Evolutionary conservation across 2,888 invertebrate genomes (phyloP), one percentile per base, ranked within the genome.

Genomic region (Odontocerum albicorne): DNA sequence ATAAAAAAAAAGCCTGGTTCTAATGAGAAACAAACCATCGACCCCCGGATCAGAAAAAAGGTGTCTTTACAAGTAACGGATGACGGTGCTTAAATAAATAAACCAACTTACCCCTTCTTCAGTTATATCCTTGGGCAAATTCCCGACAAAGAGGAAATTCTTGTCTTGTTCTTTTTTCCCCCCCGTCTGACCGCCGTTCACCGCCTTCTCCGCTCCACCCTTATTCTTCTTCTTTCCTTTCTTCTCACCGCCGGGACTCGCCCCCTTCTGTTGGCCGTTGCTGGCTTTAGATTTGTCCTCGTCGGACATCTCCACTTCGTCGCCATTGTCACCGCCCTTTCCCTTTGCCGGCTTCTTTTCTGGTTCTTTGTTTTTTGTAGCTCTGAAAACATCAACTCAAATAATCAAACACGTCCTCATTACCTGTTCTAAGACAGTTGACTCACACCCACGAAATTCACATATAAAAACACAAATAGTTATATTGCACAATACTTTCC

Each of bases 121-220:
- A 2, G 61, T 61, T 21, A 54, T 52, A n/a, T 47, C 44, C 8
- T 31, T 21, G 1, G 44, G 45, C 21, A 61, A 21, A 21, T 53
- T 51, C 36, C 61, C 61, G 7, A 61, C 50, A 33, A 61, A 61
- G 8, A 61, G 39, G 21, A 40, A 43, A 20, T 55, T 49, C 7
- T 56, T 22, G 8, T 49, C 49, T 31, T 46, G 33, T 16, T 56
- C 20, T 7, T 27, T 16, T 47, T 33, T 47, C 15, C 8, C 15
- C 19, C 21, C 8, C 7, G 8, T 45, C 22, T 46, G 50, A 32
- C 32, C 45, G 27, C 7, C 15, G 22, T 15, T 27, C 15, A 12
- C 10, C 12, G 2, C 21, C 20, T 43, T 49, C 17, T 8, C 32
- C 10, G 6, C 27, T 7, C 12, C 33, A 43, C 13, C 53, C 27